Evolutionary conservation across 1,140 invertebrate species (phyloP), one percentile per base, ranked within the genome.

Genomic region (Brachionus rubens): DNA sequence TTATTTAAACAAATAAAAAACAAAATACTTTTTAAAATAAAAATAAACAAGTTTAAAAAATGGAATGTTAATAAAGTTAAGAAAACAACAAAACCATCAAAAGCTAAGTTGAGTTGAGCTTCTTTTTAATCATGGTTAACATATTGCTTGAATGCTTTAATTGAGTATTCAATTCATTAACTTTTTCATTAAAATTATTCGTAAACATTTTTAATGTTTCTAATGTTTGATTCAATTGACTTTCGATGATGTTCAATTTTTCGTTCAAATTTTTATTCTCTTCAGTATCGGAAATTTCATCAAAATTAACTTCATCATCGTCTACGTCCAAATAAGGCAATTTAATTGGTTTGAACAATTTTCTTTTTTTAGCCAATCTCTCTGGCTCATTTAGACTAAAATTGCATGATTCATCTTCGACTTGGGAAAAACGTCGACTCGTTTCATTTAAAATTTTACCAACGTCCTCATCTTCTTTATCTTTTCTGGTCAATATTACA

Each of bases 341-440:
- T 43, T 65, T 65, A 12, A 65, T 41, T n/a, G 59, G 59, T 65
- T 43, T 65, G 19, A 19, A 41, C 26, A 43, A 21, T 41, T 65
- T 65, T 65, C 59, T 65, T 21, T 65, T 65, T 43, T 43, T 65
- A 10, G 30, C 41, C 3, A 28, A 54, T n/a, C 52, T 62, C 36
- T 36, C 28, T 5, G 5, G 19, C 12, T 62, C 33, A 62, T 62
- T 62, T 9, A 19, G 7, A 62, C 33, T 40, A 16, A 36, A 16
- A 16, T 62, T 30, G 21, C 26, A 43, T 24, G 41, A 19, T 43
- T 65, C 59, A 10, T 43, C 40, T 1, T 1, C 7, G n/a, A n/a
- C n/a, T n/a, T n/a, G n/a, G n/a, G n/a, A n/a, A n/a, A n/a, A n/a
- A n/a, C n/a, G n/a, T n/a, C n/a, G n/a, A n/a, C n/a, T n/a, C n/a